phyloP scores from a whole-genome alignment of 2,113 vertebrate species.

The Charina bottae region DNA sequence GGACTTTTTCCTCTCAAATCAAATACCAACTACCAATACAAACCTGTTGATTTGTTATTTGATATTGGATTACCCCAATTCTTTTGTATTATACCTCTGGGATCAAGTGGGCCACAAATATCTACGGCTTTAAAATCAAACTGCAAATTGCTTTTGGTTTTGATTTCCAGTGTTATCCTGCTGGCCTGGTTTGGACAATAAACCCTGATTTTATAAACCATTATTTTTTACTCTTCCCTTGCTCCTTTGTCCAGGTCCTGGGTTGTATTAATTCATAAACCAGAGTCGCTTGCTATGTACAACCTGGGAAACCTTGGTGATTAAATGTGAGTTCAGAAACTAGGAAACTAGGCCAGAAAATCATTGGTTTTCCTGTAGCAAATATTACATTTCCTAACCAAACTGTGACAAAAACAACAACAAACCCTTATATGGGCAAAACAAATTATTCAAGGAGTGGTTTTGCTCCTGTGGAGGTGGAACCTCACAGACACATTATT shows the following conservation, averaged over 20 bases:
- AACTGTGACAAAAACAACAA: background rate
- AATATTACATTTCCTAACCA: background rate
- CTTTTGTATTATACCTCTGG: background rate
- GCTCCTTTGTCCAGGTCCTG: background rate
- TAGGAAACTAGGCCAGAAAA: background rate
- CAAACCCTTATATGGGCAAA: background rate
- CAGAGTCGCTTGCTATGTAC: background rate
- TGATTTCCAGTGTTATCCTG: background rate
- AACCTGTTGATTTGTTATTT: conserved; percentile 1
- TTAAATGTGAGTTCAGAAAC: background rate
- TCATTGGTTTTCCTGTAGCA: background rate
- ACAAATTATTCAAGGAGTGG: background rate
- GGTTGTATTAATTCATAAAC: background rate
- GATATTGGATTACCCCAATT: background rate
- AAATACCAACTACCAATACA: conserved; percentile 17
- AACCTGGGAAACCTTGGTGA: background rate
- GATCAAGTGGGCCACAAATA: background rate
- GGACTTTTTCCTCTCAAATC: conserved; percentile 15
- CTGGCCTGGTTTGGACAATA: background rate
- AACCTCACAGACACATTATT: background rate
- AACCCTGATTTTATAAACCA: background rate
- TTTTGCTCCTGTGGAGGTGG: background rate
- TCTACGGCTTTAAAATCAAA: background rate
- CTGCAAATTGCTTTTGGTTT: background rate
- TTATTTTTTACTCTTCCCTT: background rate